Evolutionary conservation across 2,797 vertebrate species (phyloP), one percentile per base, ranked within the genome.

Genomic region (Gorsachius magnificus): DNA sequence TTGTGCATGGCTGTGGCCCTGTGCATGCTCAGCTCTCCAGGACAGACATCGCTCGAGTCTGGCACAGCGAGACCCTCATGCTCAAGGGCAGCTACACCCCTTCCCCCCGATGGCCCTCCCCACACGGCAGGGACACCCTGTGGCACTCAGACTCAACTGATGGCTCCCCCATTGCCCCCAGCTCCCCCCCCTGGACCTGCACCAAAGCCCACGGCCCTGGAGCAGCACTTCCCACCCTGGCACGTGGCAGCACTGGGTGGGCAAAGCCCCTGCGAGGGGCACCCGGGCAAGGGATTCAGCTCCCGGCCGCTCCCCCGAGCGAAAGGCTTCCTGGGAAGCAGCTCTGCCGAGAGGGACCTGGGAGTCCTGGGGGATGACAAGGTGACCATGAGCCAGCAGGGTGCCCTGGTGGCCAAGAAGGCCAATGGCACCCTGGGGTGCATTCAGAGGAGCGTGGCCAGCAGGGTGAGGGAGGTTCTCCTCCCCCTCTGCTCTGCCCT

Each of bases 41-140:
- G 25, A 33, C 16, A 33, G 64, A 16, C 36, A 8, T 16, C 0
- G 0, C 17, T 25, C 0, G 1, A 56, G 33, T 13, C 22, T 0
- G 0, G 35, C 53, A 14, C 53, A 21, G 18, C 0, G 4, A 56
- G 36, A 38, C 24, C 46, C 9, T 17, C 45, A 3, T 3, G 8
- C 68, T 53, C 22, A 5, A 1, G 17, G 53, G 26, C 64, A 71
- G 19, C 50, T 50, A 21, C 45, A 11, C 2, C 80, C 7, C 6
- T 22, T 72, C 5, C 21, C 13, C 5, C 5, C 2, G 1, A 2
- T 13, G 6, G 4, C 58, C 6, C n/a, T 35, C 57, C 57, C 22
- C 14, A 10, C 10, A 5, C 1, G 4, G 28, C 64, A 33, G 54
- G 63, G 33, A 26, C 3, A 2, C 58, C 68, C 36, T 6, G 29